Percentiles rank a stretch among this genome's conserved stretches.
phyloP scores from a whole-genome alignment of 2,888 invertebrate genomes.

The Drepana falcataria region DNA sequence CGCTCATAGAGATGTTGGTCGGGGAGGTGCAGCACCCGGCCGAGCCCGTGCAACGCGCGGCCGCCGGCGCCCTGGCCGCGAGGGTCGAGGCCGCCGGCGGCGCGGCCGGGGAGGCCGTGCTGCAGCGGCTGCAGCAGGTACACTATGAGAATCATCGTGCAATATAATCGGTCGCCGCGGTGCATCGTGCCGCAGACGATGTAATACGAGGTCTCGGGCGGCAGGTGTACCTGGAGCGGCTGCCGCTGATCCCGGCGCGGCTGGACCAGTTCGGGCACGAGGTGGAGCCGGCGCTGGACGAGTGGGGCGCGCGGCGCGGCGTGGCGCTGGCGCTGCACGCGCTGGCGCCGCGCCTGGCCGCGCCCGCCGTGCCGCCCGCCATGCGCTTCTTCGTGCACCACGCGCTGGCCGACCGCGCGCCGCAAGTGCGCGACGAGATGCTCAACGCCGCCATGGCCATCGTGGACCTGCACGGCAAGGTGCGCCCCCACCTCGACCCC shows the following conservation, averaged over 20 bases:
- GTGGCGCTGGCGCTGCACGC: conserved; percentile 90
- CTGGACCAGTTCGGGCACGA: conserved; percentile 95
- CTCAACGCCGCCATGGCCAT: conserved; percentile 94
- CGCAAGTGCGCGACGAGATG: conserved; percentile 92
- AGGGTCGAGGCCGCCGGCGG: conserved; percentile 68
- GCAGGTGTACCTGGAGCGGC: not conserved
- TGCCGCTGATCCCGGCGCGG: conserved; percentile 87
- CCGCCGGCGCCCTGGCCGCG: conserved; percentile 87
- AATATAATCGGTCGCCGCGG: no score
- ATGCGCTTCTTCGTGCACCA: conserved; percentile 91
- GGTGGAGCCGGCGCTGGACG: conserved; percentile 90
- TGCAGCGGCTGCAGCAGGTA: conserved; percentile 79
- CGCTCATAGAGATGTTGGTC: conserved; percentile 79
- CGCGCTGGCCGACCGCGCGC: conserved; percentile 91
- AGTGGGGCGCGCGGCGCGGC: conserved; percentile 94
- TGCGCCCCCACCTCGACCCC: conserved; percentile 27
- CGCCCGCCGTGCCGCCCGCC: conserved; percentile 83
- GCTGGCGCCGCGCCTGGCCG: conserved; percentile 84
- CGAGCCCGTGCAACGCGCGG: conserved; percentile 89
- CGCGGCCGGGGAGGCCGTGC: conserved; percentile 48
- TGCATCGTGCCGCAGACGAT: not conserved
- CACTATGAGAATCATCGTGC: not conserved
- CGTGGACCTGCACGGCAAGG: conserved; percentile 95
- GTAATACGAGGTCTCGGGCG: no score
- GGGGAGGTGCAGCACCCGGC: conserved; percentile 88